Conservation (phyloP, 2,797 vertebrate species). For the Prunella strophiata region DNA sequence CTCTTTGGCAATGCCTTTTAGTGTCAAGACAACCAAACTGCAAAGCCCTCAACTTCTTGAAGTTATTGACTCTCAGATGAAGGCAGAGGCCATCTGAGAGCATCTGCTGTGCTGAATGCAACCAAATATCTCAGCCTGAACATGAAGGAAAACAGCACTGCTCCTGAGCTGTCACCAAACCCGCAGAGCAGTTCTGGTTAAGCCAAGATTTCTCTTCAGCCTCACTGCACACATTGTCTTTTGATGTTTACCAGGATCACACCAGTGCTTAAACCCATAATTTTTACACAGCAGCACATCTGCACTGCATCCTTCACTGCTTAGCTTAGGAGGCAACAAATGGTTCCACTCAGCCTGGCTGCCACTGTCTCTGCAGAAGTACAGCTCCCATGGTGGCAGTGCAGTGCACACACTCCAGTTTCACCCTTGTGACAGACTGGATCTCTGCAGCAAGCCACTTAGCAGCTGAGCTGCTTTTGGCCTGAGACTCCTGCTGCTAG, state of each 20-base stretch:
- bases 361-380: background rate
- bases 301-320: background rate
- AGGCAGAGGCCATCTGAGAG: background rate
- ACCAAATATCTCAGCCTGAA: background rate
- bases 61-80: background rate
- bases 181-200: background rate
- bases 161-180: background rate
- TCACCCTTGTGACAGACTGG: background rate
- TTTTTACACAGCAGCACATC: background rate
- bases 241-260: background rate
- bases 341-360: background rate
- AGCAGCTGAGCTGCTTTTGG: background rate
- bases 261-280: background rate
- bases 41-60: background rate
- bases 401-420: background rate
- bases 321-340: background rate
- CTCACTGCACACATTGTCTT: background rate
- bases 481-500: background rate
- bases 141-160: background rate
- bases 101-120: background rate
- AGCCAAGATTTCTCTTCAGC: background rate
- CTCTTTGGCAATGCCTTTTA: background rate
- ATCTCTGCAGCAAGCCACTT: background rate
- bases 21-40: background rate
- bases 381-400: background rate